Percentiles rank a stretch among this genome's conserved stretches.
These are phyloP conservation scores for Tortrix viridana DNA, from an alignment of 2,888 invertebrate genomes.

Conservation along the genomic window DNA sequence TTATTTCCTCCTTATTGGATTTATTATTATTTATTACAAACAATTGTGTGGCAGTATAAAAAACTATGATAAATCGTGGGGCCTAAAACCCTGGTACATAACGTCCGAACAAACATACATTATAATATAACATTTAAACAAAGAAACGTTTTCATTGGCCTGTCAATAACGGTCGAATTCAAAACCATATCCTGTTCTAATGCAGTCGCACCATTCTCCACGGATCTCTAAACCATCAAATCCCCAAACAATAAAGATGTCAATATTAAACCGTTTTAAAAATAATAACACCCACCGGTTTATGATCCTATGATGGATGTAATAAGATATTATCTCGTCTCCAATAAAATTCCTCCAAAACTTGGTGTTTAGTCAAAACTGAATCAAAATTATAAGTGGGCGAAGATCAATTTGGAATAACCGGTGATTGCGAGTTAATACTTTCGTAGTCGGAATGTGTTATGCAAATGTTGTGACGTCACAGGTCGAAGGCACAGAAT, in stretches of 20 bases:
- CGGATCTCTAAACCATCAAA: conserved; percentile 22
- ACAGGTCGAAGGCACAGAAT: conserved; percentile 7
- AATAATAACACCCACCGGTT: conserved; percentile 35
- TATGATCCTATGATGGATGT: conserved; percentile 24
- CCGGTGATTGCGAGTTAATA: too few relatives aligned
- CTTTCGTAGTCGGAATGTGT: background rate
- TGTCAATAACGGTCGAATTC: too few relatives aligned
- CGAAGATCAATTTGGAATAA: background rate
- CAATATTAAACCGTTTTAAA: conserved; percentile 27
- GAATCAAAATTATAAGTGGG: background rate
- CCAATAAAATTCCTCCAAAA: background rate
- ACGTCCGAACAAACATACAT: too few relatives aligned
- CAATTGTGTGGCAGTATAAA: too few relatives aligned
- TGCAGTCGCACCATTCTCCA: background rate
- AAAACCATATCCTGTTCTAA: background rate
- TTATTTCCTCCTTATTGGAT: too few relatives aligned
- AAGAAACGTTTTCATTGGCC: too few relatives aligned
- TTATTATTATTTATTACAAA: too few relatives aligned
- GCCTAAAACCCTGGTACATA: too few relatives aligned
- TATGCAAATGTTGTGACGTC: conserved; percentile 12
- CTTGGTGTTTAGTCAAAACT: background rate
- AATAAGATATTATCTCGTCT: conserved; percentile 14
- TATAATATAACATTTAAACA: too few relatives aligned
- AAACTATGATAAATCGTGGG: too few relatives aligned
- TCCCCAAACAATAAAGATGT: conserved; percentile 28